A percentile compares a stretch with the other conserved stretches of the same genome.
These are phyloP conservation scores for Gephyroberyx darwinii DNA, from an alignment of 2,797 vertebrate species.

Conservation along the genomic window DNA sequence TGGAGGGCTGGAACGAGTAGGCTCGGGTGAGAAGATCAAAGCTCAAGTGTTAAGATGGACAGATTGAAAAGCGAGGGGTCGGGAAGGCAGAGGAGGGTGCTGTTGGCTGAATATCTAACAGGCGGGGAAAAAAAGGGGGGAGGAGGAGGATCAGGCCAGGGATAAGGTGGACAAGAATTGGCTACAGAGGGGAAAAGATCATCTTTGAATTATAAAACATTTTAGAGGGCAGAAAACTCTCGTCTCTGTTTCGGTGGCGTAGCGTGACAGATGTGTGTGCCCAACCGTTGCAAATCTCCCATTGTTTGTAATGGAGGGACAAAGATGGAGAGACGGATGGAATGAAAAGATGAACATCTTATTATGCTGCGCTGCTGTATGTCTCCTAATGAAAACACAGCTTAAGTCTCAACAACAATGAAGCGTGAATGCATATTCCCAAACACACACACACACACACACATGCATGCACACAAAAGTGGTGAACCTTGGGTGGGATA, in stretches of 20 bases:
- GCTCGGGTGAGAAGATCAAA: constrained; percentile 76
- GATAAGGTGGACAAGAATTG: constrained; percentile 47
- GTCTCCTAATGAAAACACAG: constrained; percentile 75
- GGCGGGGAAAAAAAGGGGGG: constrained; percentile 31
- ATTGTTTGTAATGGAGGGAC: constrained; percentile 37
- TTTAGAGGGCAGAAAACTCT: constrained; percentile 24
- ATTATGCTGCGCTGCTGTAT: constrained; percentile 62
- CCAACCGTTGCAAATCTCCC: constrained; percentile 39
- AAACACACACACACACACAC: constrained; percentile 9
- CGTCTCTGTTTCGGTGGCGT: background rate
- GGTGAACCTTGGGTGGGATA: constrained; percentile 71
- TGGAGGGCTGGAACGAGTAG: constrained; percentile 63
- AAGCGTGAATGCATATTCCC: constrained; percentile 47
- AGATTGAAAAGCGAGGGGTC: constrained; percentile 71
- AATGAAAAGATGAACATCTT: constrained; percentile 57
- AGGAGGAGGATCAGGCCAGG: constrained; percentile 11
- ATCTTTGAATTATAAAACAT: constrained; percentile 56
- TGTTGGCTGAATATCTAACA: constrained; percentile 68
- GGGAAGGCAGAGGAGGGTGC: constrained; percentile 43
- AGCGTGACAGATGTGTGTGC: constrained; percentile 41
- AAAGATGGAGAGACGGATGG: constrained; percentile 31
- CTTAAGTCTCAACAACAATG: constrained; percentile 64
- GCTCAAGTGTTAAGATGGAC: constrained; percentile 73
- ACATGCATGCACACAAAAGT: constrained; percentile 45
- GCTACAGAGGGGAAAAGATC: constrained; percentile 56